Conservation (phyloP, 2,888 invertebrate species). For the Mythimna lalbum region DNA sequence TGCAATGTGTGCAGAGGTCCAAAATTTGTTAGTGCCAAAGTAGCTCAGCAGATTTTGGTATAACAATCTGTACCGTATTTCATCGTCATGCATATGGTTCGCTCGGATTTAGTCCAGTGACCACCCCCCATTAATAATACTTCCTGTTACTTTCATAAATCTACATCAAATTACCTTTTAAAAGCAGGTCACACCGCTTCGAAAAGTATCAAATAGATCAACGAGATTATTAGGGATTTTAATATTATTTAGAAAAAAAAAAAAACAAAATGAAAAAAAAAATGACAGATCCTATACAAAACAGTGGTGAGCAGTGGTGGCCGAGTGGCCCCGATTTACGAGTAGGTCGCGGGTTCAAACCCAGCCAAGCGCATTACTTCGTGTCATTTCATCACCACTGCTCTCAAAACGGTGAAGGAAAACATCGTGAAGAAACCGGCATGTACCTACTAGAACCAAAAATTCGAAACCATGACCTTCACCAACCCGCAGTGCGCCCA, state of each 20-base stretch:
- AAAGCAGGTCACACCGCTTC: neutral
- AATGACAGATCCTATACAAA: too few species aligned
- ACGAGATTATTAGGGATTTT: slow-evolving; percentile 1
- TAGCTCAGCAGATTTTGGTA: slow-evolving; percentile 5
- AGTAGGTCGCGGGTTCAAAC: too few species aligned
- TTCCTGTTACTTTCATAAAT: slow-evolving; percentile 3
- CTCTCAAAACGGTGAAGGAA: too few species aligned
- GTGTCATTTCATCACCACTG: too few species aligned
- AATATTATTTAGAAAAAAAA: slow-evolving; percentile 1
- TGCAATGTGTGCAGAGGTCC: slow-evolving; percentile 2
- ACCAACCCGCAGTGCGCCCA: too few species aligned
- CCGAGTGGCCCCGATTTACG: too few species aligned
- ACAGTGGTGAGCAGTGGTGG: too few species aligned
- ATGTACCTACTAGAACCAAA: too few species aligned
- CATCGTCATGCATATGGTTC: neutral
- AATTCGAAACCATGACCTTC: too few species aligned
- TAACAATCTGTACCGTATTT: neutral
- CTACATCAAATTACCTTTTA: neutral
- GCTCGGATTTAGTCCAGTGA: slow-evolving; percentile 2
- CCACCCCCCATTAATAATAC: neutral
- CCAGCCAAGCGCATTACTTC: too few species aligned
- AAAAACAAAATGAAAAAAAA: too few species aligned
- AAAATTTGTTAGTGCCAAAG: slow-evolving; percentile 33
- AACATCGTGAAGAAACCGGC: too few species aligned
- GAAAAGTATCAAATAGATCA: slow-evolving; percentile 1